Conservation (phyloP, 2,888 invertebrate genomes). For the Agonopterix subpropinquella region DNA sequence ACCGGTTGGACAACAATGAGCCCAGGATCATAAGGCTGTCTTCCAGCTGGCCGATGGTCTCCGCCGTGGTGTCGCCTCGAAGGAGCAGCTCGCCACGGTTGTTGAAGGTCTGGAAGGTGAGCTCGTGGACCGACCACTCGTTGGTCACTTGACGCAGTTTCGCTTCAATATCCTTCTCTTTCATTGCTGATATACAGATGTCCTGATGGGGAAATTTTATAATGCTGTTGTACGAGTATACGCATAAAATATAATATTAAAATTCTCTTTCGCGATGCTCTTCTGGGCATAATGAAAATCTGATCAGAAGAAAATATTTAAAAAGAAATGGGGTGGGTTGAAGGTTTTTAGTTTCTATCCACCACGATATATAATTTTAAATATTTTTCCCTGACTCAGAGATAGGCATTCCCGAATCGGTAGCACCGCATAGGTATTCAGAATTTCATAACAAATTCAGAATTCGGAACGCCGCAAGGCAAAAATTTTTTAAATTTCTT, state of each 20-base stretch:
- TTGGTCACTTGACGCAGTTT: conserved; percentile 95
- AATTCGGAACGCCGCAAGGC: no score
- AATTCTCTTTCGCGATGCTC: no score
- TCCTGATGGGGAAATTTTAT: conserved; percentile 75
- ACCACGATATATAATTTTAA: no score
- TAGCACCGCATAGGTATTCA: no score
- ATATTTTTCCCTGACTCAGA: no score
- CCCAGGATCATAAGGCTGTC: conserved; percentile 98
- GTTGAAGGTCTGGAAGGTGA: conserved; percentile 96
- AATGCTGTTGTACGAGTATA: neutral
- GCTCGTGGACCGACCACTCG: conserved; percentile 95
- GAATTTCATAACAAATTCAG: no score
- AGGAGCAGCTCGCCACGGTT: conserved; percentile 94
- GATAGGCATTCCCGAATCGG: no score
- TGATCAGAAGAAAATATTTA: no score
- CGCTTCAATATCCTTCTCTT: conserved; percentile 98
- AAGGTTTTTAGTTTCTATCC: no score
- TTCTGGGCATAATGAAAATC: no score
- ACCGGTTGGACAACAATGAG: conserved; percentile 93
- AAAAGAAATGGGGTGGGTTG: no score
- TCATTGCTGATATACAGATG: conserved; percentile 98
- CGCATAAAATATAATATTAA: neutral
- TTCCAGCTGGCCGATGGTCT: conserved; percentile 95
- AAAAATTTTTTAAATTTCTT: no score
- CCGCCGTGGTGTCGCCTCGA: conserved; percentile 95